phyloP scores from a whole-genome alignment of 2,888 invertebrate species.

The Orthosia gracilis region DNA sequence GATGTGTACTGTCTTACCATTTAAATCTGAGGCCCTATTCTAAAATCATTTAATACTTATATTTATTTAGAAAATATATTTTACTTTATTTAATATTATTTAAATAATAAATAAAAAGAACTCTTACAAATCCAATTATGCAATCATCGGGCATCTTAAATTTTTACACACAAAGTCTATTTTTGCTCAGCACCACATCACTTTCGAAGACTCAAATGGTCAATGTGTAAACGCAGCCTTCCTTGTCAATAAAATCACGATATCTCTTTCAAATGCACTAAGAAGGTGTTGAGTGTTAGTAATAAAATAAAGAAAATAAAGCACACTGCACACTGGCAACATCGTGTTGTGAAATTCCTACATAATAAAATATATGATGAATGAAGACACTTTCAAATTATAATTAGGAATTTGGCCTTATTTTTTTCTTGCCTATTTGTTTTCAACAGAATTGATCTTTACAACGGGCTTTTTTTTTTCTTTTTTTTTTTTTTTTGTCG shows the following conservation, averaged over 20 bases:
- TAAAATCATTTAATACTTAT: no score
- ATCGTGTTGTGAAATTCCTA: conserved; percentile 25
- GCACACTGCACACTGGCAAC: background rate
- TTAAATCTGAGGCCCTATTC: no score
- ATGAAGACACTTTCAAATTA: conserved; percentile 5
- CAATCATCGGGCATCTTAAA: background rate
- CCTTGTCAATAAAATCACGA: conserved; percentile 56
- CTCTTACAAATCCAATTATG: no score
- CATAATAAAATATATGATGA: background rate
- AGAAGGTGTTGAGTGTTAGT: conserved; percentile 21
- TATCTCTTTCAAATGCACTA: conserved; percentile 28
- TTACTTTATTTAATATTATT: no score
- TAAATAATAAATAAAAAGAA: no score
- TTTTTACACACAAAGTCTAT: background rate
- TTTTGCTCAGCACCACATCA: background rate
- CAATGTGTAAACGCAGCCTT: conserved; percentile 31
- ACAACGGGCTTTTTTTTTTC: no score
- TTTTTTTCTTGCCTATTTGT: background rate
- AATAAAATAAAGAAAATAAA: conserved; percentile 31
- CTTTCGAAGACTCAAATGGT: background rate
- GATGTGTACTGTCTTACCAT: no score
- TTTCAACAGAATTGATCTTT: background rate
- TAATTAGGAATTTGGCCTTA: background rate
- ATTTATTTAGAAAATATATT: no score
- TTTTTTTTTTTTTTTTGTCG: no score